Evolutionary conservation across 2,888 invertebrate genomes (phyloP), one percentile per base, ranked within the genome.

Genomic region (Drosophila tanythrix): DNA sequence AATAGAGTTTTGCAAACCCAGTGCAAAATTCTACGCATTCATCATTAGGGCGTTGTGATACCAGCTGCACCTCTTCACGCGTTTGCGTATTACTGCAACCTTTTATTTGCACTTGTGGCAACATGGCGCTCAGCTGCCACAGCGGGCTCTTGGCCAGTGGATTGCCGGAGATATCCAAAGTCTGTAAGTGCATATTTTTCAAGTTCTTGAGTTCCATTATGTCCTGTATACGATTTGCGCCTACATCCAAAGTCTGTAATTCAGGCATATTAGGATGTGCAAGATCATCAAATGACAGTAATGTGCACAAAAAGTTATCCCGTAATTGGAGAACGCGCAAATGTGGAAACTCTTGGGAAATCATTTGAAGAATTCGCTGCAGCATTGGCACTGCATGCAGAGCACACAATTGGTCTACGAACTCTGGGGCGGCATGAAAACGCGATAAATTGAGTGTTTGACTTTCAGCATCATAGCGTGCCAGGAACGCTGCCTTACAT

Each of bases 71-170:
- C 18, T 38, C n/a, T 27, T n/a, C 27, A 5, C n/a, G 11, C 2
- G n/a, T 38, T 29, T 15, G 25, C 1, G 4, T 15, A 11, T 55
- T 35, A 36, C 5, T 36, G 53, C 35, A 53, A 40, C 10, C n/a
- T n/a, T 40, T 40, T 40, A 36, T 55, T 11, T 55, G 36, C 11
- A 25, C 36, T 18, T 38, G 25, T 38, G 55, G 27, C 55, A 55
- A 13, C 27, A 55, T 27, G 25, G n/a, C 36, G 15, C 18, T 15
- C 11, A 55, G 11, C n/a, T 55, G 36, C 36, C 36, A 27, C 18
- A 21, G 11, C 3, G 36, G 36, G 6, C 27, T 27, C 36, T 55
- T 55, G 36, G 36, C 55, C 6, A 36, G 11, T 18, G 55, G 36
- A 38, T 38, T 55, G 36, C 18, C 7, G 6, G 27, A 18, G 21